Base-by-base conservation (phyloP, 2,113 vertebrate genomes). In the Psephotus haematonotus region DNA sequence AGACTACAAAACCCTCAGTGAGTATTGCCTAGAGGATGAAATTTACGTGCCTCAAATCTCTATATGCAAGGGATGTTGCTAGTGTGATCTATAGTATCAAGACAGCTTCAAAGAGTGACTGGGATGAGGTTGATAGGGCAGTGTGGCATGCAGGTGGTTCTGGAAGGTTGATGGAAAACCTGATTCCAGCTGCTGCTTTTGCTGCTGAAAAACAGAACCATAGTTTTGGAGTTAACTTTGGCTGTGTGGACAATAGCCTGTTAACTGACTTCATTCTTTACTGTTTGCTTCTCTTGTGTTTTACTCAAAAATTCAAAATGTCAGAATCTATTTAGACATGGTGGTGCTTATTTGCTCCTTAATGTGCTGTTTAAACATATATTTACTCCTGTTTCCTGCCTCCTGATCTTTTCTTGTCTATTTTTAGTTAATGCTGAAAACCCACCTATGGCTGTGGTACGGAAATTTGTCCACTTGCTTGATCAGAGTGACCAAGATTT, bases 401-500 rank as follows among this genome's bases (percentile, higher is more conserved):
- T 12, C 60, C 50, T 94, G 50, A 71, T 82, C 9, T 41, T 14
- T 43, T 86, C 75, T 91, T 70, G 18, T 13, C 84, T 90, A 15
- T 77, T 85, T 84, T 79, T 85, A 98, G 98, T 98, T 93, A 99
- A 95, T 49, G 99, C 99, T 5, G 98, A 99, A 25, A 98, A 99
- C 64, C 99, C 99, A 5, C 99, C 99, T 1, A 99, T 99, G 99
- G 98, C 98, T 3, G 99, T 99, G 53, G 99, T 99, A 76, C 98
- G 99, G 67, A 99, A 99, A 95, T 99, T 99, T 70, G 99, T 99
- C 82, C 99, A 99, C 97, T 98, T 99, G 97, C 97, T 99, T 8
- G 99, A 99, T 96, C 99, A 99, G 92, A 99, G 99, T 13, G 99
- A 99, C 96, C 99, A 99, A 97, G 99, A 99, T 97, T 99, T 99